Base-by-base conservation (phyloP, 2,797 vertebrate genomes). In the Scolopax bukidnonensis region DNA sequence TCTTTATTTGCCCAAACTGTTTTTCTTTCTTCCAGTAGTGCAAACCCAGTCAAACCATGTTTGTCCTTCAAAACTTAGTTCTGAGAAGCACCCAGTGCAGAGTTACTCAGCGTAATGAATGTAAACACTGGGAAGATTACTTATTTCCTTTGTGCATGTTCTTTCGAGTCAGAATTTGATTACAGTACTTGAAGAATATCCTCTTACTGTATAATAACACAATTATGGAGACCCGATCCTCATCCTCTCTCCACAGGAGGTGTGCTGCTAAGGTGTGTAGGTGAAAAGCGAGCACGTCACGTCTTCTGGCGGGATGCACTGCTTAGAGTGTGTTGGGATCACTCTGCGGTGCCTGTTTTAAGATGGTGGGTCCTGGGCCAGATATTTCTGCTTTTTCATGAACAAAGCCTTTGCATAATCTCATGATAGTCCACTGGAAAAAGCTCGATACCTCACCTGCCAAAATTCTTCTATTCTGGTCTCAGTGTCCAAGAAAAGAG, bases 121-220 rank as follows among this genome's bases (percentile, higher is more conserved):
- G 65, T 83, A 94, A 94, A 96, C 77, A 92, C 23, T 3, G 6
- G 28, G 54, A 93, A 87, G 63, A 94, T 96, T 56, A 88, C 79
- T 79, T 93, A 76, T 57, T 93, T 86, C 84, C 69, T 92, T 94
- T 75, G 68, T 89, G 63, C 2, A 0, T 86, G 38, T 57, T 84
- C 85, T 94, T 83, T 75, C 50, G 41, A 78, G 67, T 40, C 51
- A 51, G 73, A 86, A 94, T 88, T 84, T 86, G 54, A 90, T 91
- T 90, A 47, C 32, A 51, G 30, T 25, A 41, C 61, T 84, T 73
- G 76, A 86, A 91, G 69, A 95, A 73, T 84, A 75, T 86, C n/a
- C 63, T 91, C 63, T 79, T 84, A 65, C 73, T 92, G 50, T 63
- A 65, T 60, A 41, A 90, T 80, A 82, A 4, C 59, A 61, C 57